Percentiles rank a stretch among this genome's conserved stretches.
Evolutionary conservation across 2,113 vertebrate genomes (phyloP).

Genomic region (Tauraco erythrolophus): DNA sequence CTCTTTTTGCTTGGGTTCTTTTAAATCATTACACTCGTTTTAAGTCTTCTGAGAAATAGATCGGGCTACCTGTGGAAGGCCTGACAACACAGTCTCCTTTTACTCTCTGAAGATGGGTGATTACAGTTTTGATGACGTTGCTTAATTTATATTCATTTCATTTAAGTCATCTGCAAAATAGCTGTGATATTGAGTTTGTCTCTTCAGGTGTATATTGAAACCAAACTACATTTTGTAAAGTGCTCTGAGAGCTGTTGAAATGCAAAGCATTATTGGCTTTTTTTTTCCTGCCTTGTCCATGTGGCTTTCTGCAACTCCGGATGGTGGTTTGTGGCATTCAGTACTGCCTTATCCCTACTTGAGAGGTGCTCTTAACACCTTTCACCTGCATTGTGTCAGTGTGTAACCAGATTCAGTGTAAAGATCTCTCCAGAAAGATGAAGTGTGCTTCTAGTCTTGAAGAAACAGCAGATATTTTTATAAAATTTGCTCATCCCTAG

Average conservation of each 20-base stretch:
- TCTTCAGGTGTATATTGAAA: neutral
- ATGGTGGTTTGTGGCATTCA: neutral
- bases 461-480: neutral
- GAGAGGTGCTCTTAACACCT: neutral
- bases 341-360: neutral
- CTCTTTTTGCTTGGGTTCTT: neutral
- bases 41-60: neutral
- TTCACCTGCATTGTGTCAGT: neutral
- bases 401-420: neutral
- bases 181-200: neutral
- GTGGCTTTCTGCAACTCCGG: neutral
- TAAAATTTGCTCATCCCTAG: neutral
- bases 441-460: neutral
- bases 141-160: neutral
- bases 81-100: neutral
- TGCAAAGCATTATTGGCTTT: neutral
- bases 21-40: neutral
- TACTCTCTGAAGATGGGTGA: neutral
- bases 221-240: neutral
- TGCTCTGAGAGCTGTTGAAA: neutral
- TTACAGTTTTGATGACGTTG: neutral
- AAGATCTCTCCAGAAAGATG: neutral
- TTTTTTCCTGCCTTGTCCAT: neutral
- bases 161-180: neutral
- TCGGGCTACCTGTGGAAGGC: neutral